These are phyloP conservation scores for Endotricha flammealis DNA, from an alignment of 2,888 invertebrate species.

Conservation along the genomic window DNA sequence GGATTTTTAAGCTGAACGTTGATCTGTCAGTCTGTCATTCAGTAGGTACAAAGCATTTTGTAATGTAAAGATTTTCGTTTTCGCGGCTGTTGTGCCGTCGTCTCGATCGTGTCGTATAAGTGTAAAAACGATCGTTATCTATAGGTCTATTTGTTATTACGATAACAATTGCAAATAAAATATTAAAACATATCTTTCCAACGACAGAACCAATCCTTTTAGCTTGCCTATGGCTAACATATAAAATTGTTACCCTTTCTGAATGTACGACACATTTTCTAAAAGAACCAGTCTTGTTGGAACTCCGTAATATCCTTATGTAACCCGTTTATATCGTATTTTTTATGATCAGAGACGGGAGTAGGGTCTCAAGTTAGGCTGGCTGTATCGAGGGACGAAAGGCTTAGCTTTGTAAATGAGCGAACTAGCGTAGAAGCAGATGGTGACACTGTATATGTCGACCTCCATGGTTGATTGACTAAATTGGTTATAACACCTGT, in stretches of 20 bases:
- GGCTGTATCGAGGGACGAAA: slow-evolving; percentile 14
- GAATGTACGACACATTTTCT: slow-evolving; percentile 1
- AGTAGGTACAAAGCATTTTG: no score
- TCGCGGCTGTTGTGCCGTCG: no score
- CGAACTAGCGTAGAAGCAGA: slow-evolving; percentile 16
- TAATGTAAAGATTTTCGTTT: no score
- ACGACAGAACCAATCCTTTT: slow-evolving; percentile 9
- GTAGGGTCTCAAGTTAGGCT: background rate
- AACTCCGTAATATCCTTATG: background rate
- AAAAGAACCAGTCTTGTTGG: background rate
- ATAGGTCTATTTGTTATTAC: no score
- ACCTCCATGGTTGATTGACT: no score
- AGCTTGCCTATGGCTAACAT: slow-evolving; percentile 6
- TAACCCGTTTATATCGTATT: background rate
- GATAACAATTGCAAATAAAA: no score
- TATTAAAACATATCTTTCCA: no score
- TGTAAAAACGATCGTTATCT: no score
- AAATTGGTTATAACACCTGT: no score
- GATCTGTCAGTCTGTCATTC: no score
- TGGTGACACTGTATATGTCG: slow-evolving; percentile 4
- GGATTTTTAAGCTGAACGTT: no score
- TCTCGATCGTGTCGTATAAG: no score
- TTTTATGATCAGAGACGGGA: background rate
- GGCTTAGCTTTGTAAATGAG: slow-evolving; percentile 14
- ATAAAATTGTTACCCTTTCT: slow-evolving; percentile 4